Base-by-base conservation (phyloP, 2,888 invertebrate species). In the Bellardia pandia region DNA sequence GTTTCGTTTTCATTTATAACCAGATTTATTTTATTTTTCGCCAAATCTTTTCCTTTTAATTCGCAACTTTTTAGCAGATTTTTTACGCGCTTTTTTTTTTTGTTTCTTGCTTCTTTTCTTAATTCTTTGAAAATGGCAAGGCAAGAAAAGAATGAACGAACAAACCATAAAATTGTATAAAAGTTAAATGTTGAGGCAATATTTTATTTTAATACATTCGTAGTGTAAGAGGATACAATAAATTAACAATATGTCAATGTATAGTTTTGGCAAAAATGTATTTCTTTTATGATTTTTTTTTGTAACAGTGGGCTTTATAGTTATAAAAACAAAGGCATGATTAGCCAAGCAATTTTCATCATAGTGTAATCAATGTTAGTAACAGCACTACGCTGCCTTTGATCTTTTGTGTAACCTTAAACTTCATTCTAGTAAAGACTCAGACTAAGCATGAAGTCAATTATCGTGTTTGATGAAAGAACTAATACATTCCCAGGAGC, bases 1-100 rank as follows among this genome's bases (percentile, higher is more conserved):
- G 86, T 82, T 86, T 86, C 86, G 62, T 82, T 86, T 86, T 86
- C 86, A 71, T 86, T 86, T 86, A 78, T 78, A 82, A 86, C 82
- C 86, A 83, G 82, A 86, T 74, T 86, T 86, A 62, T 68, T 64
- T 48, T 1, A 42, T 23, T 42, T 16, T 62, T 62, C 5, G 30
- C 6, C 16, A 40, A 62, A 60, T 58, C 14, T 64, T 40, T 23
- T 37, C 48, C 3, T 69, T 66, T 48, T 13, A 42, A 80, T 68
- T 71, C 37, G 45, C 74, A 79, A 68, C 71, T 37, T 76, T 71
- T 81, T 45, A 2, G 23, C n/a, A 5, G 53, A 64, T 8, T 23
- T 37, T 58, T 66, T 68, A 30, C 9, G 23, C 45, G 23, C 6
- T 33, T 51, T 45, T 62, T 51, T 37, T 30, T 45, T 45, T 8